phyloP scores from a whole-genome alignment of 2,113 vertebrate genomes.

The Dipodomys spectabilis region DNA sequence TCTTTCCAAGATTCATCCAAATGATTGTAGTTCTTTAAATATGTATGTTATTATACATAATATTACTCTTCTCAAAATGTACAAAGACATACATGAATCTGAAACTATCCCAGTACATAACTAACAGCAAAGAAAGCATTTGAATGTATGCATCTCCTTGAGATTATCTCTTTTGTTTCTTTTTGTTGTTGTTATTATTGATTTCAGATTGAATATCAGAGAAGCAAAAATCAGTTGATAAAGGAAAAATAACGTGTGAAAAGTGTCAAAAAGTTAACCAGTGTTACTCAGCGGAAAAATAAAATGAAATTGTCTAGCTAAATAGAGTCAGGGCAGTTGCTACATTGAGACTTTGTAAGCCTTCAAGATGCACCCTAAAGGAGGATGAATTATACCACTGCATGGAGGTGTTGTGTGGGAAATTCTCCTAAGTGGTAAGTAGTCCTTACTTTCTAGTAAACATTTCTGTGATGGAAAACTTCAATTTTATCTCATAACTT shows the following conservation, averaged over 20 bases:
- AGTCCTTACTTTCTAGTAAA: background rate
- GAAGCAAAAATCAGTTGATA: background rate
- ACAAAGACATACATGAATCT: background rate
- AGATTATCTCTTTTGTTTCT: background rate
- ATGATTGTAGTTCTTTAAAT: background rate
- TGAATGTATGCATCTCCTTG: background rate
- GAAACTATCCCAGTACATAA: background rate
- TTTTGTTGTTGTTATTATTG: background rate
- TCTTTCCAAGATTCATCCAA: background rate
- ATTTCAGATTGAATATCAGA: conserved; percentile 35
- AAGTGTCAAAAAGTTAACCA: background rate
- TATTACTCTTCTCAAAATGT: background rate
- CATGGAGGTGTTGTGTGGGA: background rate
- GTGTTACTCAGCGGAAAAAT: conserved; percentile 10
- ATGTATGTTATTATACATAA: background rate
- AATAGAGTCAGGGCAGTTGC: background rate
- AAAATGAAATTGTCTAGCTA: background rate
- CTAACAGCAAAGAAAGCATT: conserved; percentile 12
- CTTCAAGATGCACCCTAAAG: background rate
- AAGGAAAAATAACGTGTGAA: conserved; percentile 24
- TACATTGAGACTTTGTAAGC: background rate
- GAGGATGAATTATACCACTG: background rate
- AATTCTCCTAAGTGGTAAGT: conserved; percentile 21
- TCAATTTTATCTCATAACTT: background rate
- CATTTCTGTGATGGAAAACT: background rate